phyloP scores from a whole-genome alignment of 2,113 vertebrate genomes.

The Ia io region DNA sequence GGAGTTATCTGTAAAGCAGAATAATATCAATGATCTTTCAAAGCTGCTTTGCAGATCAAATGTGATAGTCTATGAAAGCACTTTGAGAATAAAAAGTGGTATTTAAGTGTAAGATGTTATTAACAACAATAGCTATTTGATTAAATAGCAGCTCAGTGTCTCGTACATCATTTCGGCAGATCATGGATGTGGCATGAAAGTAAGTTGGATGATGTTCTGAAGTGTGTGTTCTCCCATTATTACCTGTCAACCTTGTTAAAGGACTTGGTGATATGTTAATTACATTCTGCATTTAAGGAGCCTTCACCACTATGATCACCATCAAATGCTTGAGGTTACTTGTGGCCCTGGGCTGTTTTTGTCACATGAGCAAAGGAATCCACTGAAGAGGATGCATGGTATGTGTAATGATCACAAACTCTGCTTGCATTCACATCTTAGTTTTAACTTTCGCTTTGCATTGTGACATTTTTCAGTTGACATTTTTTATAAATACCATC shows the following conservation, averaged over 20 bases:
- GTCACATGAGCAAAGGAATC: not conserved
- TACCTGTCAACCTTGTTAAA: not conserved
- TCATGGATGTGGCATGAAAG: not conserved
- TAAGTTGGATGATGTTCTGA: not conserved
- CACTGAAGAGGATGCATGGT: not conserved
- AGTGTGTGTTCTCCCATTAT: not conserved
- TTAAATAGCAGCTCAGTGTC: not conserved
- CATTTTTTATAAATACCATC: not conserved
- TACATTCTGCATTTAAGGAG: not conserved
- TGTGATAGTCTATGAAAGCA: not conserved
- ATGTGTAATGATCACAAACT: not conserved
- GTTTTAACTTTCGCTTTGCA: not conserved
- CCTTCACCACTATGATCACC: not conserved
- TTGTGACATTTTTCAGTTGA: conserved; percentile 10
- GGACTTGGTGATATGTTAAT: not conserved
- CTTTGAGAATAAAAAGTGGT: not conserved
- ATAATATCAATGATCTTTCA: not conserved
- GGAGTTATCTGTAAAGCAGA: not conserved
- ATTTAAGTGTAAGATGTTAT: not conserved
- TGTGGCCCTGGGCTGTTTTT: not conserved
- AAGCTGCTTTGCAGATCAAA: not conserved
- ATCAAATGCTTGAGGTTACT: not conserved
- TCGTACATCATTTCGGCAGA: not conserved
- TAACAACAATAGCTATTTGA: not conserved
- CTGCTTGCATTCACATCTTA: not conserved